Conservation (phyloP, 2,113 vertebrate species). For the Guaruba guarouba region DNA sequence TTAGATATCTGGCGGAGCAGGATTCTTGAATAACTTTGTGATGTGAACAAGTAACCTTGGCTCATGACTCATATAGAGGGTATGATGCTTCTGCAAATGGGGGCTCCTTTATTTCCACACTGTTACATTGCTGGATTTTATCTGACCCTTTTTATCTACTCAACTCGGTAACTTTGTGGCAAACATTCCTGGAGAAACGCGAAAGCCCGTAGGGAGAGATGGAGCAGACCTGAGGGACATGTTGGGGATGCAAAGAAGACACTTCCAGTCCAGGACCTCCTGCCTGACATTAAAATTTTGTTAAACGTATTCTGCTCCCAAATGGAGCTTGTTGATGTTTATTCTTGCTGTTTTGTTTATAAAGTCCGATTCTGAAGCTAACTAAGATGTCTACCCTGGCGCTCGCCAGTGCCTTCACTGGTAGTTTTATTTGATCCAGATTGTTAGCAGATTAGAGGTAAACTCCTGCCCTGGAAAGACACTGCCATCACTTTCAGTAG, state of each 20-base stretch:
- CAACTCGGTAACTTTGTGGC: neutral
- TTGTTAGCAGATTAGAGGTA: neutral
- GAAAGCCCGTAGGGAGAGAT: neutral
- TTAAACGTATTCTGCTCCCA: neutral
- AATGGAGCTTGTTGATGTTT: neutral
- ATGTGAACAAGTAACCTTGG: neutral
- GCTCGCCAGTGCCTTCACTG: neutral
- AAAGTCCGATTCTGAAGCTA: neutral
- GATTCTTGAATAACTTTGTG: neutral
- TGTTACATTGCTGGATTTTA: neutral
- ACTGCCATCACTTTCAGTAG: neutral
- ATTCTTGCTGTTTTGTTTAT: neutral
- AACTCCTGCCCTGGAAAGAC: neutral
- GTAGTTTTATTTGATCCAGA: neutral
- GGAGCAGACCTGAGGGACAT: neutral
- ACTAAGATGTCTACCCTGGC: neutral
- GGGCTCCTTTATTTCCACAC: neutral
- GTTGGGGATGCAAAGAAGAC: neutral
- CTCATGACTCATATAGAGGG: neutral
- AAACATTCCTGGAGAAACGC: neutral
- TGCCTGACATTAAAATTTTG: neutral
- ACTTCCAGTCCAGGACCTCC: rapidly evolving
- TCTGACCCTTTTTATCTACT: neutral
- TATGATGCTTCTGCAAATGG: rapidly evolving
- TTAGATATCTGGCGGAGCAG: neutral